Evolutionary conservation across 2,113 vertebrate species (phyloP).

Genomic region (Oryzias celebensis): DNA sequence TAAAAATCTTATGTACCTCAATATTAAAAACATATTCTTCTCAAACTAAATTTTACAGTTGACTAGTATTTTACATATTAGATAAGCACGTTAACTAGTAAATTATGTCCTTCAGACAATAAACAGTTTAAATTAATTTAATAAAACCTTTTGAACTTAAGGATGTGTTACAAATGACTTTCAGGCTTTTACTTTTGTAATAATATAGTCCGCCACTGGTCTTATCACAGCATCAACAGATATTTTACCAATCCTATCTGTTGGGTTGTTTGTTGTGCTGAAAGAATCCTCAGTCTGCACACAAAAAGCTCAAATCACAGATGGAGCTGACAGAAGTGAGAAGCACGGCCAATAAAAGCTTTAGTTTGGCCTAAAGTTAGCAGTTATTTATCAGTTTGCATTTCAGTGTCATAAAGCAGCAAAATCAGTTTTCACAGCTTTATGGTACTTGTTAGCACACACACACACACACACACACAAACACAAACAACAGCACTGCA

Average conservation of each 20-base stretch:
- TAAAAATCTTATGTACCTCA: no score
- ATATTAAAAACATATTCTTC: no score
- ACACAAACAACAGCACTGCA: conserved; percentile 28
- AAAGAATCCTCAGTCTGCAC: conserved; percentile 2
- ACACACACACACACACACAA: conserved; percentile 28
- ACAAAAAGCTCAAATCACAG: conserved; percentile 19
- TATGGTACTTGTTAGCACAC: conserved; percentile 26
- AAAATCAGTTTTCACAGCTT: conserved; percentile 8
- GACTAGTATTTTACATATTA: no score
- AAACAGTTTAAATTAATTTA: no score
- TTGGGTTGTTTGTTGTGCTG: background rate
- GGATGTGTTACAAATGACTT: no score
- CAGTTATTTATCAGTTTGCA: conserved; percentile 27
- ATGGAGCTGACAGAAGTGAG: conserved; percentile 1
- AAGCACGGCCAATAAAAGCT: conserved; percentile 1
- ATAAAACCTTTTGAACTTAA: no score
- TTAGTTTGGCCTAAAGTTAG: background rate
- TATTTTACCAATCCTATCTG: background rate
- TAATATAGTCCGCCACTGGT: no score
- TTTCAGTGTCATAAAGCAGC: conserved; percentile 23
- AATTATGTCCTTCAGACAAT: no score
- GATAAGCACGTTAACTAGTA: no score
- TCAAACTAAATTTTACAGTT: no score
- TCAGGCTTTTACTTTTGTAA: no score
- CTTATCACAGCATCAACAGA: background rate